Base-by-base conservation (phyloP, 2,888 invertebrate species). In the Artemia sinica region DNA sequence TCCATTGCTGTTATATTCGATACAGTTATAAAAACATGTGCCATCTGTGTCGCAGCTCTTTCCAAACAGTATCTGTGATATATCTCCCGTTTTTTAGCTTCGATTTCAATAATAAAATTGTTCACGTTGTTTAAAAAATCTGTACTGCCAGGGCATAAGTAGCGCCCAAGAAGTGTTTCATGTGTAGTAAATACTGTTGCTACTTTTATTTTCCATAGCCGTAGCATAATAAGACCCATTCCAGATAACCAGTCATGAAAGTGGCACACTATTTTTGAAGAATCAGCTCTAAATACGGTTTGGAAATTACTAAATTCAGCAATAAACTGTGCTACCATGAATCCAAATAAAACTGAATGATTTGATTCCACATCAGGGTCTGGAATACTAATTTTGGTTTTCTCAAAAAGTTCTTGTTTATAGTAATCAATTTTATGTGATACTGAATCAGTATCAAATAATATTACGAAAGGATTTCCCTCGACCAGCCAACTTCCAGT, bases 161-260 rank as follows among this genome's bases (percentile, higher is more conserved):
- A 98, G 76, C 98, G 83, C 5, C 98, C 98, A 11, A 99, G 82
- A 10, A 99, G 83, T 0, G 98, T 98, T 1, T 98, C 98, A 78
- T 99, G 98, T 0, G 98, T 99, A 2, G 98, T 98, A 79, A 99
- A 99, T 63, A 98, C 89, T 0, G 97, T 95, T 5, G 95, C 91
- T 2, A 95, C 86, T 74, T 95, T 90, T 8, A 93, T 81, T 74
- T 89, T 88, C 70, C 90, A 84, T 6, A 88, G 88, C 73, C 95
- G 84, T 14, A 89, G 78, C 68, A 89, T 85, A 50, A 99, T 90
- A 13, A 99, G 84, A 0, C 94, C 97, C 28, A 95, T 85, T 9
- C 96, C 97, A 0, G 97, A 92, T 75, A 96, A 89, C 98, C 98
- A 98, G 79, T 99, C 98, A 78, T 98, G 98, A 78, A 97, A 99